Base-by-base conservation (phyloP, 1,140 invertebrate genomes). In the Drosophila ananassae region DNA sequence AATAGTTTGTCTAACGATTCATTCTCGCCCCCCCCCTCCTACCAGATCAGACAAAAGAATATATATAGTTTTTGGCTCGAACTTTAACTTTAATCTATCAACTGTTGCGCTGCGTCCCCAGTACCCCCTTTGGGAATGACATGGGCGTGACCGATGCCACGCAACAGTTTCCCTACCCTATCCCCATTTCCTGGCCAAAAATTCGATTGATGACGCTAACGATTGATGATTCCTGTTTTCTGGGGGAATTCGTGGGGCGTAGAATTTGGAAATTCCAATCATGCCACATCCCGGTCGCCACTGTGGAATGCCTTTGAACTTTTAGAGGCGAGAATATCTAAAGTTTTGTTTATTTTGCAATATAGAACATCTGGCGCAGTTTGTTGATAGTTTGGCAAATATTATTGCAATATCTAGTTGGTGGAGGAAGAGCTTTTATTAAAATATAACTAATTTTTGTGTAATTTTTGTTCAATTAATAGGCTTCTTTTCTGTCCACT, bases 151-250 rank as follows among this genome's bases (percentile, higher is more conserved):
- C 32, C 47, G 46, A 44, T 17, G n/a, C 47, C 72, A 64, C 41
- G 59, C 72, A 75, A 75, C 72, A 75, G 72, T 54, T 64, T 44
- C 37, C 25, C 9, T 10, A 6, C 0, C n/a, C 9, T 7, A 5
- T n/a, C 0, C 9, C 17, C 44, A 10, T 9, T 21, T 9, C 21
- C n/a, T 17, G 12, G 10, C 22, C 25, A 5, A 44, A 30, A n/a
- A 28, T 58, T 75, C 48, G 34, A 74, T 74, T 74, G 60, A 74
- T 74, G 59, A 58, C 48, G 46, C 21, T 22, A 67, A 67, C 51
- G 66, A 69, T 69, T 69, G 62, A 69, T 69, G 61, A 51, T 44
- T 54, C 32, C 57, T 28, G 57, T 3, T 21, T 34, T 37, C 12
- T 25, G 55, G 54, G 24, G 25, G 32, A 12, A 34, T 24, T 47